Percentiles rank a stretch among this genome's conserved stretches.
Evolutionary conservation across 2,888 invertebrate genomes (phyloP).

Genomic region (Ornithoptera priamus): DNA sequence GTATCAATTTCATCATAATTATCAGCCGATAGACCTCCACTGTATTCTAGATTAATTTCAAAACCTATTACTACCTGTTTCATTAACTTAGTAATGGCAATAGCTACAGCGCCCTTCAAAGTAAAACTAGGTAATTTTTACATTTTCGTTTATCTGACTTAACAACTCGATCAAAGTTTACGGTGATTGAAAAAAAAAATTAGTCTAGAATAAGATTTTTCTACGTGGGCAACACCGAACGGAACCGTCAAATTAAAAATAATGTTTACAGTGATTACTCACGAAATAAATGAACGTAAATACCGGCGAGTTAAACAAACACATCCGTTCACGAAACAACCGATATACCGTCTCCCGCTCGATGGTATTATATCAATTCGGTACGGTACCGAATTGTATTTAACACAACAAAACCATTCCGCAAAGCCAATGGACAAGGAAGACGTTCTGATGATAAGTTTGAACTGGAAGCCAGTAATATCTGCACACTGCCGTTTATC

Average conservation of each 20-base stretch:
- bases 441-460: too few relatives aligned
- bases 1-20: too few relatives aligned
- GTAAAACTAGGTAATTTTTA: too few relatives aligned
- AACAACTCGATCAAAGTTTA: background rate
- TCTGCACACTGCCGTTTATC: too few relatives aligned
- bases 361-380: constrained; percentile 10
- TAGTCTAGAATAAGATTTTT: background rate
- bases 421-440: too few relatives aligned
- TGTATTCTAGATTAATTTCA: too few relatives aligned
- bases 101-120: too few relatives aligned
- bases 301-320: constrained; percentile 50
- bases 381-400: constrained; percentile 4
- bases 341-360: constrained; percentile 15
- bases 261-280: constrained; percentile 50
- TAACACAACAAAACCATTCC: background rate
- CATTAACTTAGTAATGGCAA: too few relatives aligned
- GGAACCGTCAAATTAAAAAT: constrained; percentile 53
- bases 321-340: constrained; percentile 49
- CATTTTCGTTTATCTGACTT: too few relatives aligned
- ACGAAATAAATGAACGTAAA: constrained; percentile 52
- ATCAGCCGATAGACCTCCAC: too few relatives aligned
- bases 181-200: background rate
- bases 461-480: too few relatives aligned
- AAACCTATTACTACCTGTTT: too few relatives aligned
- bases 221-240: constrained; percentile 31